Evolutionary conservation across 1,140 invertebrate species (phyloP).

Genomic region (Drosophila asahinai): DNA sequence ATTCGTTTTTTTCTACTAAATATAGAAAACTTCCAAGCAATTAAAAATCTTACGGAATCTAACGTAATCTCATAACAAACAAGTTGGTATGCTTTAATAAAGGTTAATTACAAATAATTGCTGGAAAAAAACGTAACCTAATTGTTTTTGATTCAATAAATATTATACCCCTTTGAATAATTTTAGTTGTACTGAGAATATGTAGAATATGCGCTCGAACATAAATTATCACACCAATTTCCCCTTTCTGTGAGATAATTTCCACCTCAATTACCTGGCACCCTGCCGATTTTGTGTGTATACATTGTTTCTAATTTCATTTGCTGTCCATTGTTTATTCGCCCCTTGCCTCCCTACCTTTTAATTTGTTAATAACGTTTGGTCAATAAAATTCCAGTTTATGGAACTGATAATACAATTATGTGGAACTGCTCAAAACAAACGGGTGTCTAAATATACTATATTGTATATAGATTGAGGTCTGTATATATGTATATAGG

Average conservation of each 20-base stretch:
- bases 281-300: conserved; percentile 20
- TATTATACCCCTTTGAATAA: neutral
- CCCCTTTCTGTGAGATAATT: conserved; percentile 8
- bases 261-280: conserved; percentile 7
- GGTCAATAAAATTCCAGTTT: conserved; percentile 51
- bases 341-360: neutral
- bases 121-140: conserved; percentile 1
- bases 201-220: conserved; percentile 8
- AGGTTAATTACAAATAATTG: conserved; percentile 18
- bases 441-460: conserved; percentile 4
- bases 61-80: neutral
- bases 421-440: conserved; percentile 35
- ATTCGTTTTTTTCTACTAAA: conserved; percentile 5
- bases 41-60: conserved; percentile 4
- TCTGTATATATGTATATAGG: conserved; percentile 6
- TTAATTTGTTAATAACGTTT: conserved; percentile 55
- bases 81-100: neutral
- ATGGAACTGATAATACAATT: conserved; percentile 49
- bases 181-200: conserved; percentile 1
- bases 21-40: conserved; percentile 26
- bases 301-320: conserved; percentile 19
- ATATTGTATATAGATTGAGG: neutral
- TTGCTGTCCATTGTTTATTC: conserved; percentile 39
- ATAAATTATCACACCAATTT: conserved; percentile 21
- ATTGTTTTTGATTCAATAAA: conserved; percentile 16